Conservation (phyloP, 2,113 vertebrate genomes). For the Steatornis caripensis region DNA sequence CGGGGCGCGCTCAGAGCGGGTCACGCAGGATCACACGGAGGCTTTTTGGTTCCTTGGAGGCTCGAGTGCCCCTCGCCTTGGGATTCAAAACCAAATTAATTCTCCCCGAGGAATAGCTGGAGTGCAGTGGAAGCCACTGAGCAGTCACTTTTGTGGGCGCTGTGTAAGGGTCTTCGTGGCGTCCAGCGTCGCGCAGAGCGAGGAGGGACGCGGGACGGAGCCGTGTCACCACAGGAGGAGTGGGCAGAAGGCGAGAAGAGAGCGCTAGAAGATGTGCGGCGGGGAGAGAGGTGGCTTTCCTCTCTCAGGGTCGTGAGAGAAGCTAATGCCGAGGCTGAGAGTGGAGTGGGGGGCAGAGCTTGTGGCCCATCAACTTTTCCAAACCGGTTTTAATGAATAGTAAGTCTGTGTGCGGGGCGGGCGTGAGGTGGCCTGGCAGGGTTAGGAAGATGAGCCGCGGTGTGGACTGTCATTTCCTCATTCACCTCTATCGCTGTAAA, state of each 20-base stretch:
- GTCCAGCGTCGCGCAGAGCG: neutral
- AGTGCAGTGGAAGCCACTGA: neutral
- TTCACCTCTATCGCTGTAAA: neutral
- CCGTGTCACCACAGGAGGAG: neutral
- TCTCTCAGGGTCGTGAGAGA: neutral
- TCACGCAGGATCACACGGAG: neutral
- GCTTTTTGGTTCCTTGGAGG: neutral
- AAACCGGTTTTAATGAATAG: neutral
- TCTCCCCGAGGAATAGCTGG: neutral
- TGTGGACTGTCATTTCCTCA: neutral
- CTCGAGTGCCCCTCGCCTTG: neutral
- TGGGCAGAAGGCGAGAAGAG: neutral
- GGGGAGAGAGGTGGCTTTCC: neutral
- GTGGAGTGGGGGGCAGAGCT: neutral
- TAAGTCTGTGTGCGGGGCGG: rapidly evolving
- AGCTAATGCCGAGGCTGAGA: neutral
- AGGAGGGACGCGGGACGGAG: neutral
- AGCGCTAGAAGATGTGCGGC: neutral
- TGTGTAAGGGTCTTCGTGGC: neutral
- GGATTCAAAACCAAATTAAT: neutral
- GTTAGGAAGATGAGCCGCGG: neutral
- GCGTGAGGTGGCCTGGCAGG: neutral
- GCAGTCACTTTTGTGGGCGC: neutral
- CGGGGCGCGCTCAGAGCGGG: too few species aligned
- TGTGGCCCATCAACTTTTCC: neutral